phyloP scores from a whole-genome alignment of 1,140 invertebrate genomes.

The Drosophila elegans region DNA sequence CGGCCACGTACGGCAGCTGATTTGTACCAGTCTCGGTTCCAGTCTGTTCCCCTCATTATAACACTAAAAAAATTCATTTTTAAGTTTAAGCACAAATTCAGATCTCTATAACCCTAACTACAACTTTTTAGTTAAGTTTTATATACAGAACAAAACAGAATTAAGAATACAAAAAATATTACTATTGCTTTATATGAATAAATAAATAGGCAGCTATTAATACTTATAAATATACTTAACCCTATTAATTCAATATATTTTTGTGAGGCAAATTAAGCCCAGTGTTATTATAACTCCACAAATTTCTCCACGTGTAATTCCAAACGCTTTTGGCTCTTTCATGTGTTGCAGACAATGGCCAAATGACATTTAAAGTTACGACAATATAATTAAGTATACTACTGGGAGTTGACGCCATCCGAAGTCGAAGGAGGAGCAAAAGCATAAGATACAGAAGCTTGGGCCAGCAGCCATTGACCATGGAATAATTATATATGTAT shows the following conservation, averaged over 20 bases:
- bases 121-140: too few species aligned
- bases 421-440: conserved; percentile 21
- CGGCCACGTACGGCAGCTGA: conserved; percentile 68
- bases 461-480: conserved; percentile 1
- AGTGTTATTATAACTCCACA: too few species aligned
- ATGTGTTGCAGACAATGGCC: conserved; percentile 64
- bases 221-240: too few species aligned
- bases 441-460: conserved; percentile 1
- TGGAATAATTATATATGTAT: conserved; percentile 77
- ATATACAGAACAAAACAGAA: too few species aligned
- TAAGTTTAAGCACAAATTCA: too few species aligned
- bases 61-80: conserved; percentile 1
- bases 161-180: too few species aligned
- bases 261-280: too few species aligned
- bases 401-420: conserved; percentile 63
- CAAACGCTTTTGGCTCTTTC: conserved; percentile 10
- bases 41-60: conserved; percentile 14
- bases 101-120: too few species aligned
- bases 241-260: too few species aligned
- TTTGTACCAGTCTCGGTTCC: conserved; percentile 47
- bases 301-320: background rate
- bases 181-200: too few species aligned
- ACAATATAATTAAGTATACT: conserved; percentile 82
- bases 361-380: conserved; percentile 82
- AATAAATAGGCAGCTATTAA: too few species aligned